Base-by-base conservation (phyloP, 1,140 invertebrate species). In the Potamilus streckersoni region DNA sequence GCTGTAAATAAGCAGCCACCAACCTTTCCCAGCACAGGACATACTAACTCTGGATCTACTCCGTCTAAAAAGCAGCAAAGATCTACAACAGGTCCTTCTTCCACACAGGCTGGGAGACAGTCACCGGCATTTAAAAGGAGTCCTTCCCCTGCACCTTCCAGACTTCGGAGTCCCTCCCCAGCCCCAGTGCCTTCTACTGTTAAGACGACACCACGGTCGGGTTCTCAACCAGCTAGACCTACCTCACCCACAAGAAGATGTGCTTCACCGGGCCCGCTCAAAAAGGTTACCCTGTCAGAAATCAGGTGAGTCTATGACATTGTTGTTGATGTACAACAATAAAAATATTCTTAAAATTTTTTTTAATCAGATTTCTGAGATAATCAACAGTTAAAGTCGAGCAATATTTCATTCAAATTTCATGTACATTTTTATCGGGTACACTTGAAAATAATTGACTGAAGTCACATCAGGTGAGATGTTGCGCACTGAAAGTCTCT, bases 81-180 rank as follows among this genome's bases (percentile, higher is more conserved):
- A 49, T 49, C 38, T 49, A 49, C 38, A 49, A 49, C 6, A 49
- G 11, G 38, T 6, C 38, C 2, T 6, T 49, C 38, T 49, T 6
- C 38, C 38, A 49, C 38, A 49, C 38, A 49, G 38, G 38, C 6
- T 6, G 38, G 38, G 38, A 49, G 38, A 49, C 70, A 74, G 72
- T 80, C 79, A 8, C 75, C 79, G 3, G 61, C 71, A 0, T 66
- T 56, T 5, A 11, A 64, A 15, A 61, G 74, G 62, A 76, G 74
- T 56, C 75, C 68, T 16, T 80, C 79, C 17, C 79, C 79, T 11
- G 64, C 61, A 16, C 76, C 72, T 58, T 57, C 71, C 49, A 69
- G 74, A 15, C 73, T 71, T 57, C 64, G 81, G 77, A 76, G 79
- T 65, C 65, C 69, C 23, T 82, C 81, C 56, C 79, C 71, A 19